Conservation (phyloP, 2,113 vertebrate species). For the Xerus inauris region DNA sequence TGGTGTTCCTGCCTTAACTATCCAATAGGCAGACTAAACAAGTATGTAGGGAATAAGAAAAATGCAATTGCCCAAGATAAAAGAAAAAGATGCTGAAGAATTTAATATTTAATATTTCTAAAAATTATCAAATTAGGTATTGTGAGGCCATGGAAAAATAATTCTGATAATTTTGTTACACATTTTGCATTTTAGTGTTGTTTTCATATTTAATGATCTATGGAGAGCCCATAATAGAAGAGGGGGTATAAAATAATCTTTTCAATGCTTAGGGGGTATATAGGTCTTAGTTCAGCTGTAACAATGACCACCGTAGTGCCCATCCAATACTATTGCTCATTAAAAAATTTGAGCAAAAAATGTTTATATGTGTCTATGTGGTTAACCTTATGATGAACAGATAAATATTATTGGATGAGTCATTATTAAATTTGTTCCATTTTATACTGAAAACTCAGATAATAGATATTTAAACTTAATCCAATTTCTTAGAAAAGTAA, state of each 20-base stretch:
- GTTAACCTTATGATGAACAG: neutral
- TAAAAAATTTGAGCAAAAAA: neutral
- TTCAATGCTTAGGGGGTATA: neutral
- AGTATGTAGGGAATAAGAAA: neutral
- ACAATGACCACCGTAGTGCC: neutral
- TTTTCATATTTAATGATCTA: neutral
- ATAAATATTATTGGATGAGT: neutral
- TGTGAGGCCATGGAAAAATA: neutral
- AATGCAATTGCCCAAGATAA: neutral
- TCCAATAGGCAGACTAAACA: neutral
- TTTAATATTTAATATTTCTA: neutral
- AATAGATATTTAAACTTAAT: constrained; percentile 3
- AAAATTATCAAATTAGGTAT: neutral
- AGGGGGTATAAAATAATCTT: neutral
- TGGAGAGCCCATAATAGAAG: neutral
- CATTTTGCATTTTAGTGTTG: neutral
- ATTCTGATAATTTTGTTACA: neutral
- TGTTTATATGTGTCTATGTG: neutral
- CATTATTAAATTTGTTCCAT: neutral
- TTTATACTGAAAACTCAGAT: neutral
- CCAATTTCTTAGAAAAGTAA: neutral
- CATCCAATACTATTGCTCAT: neutral
- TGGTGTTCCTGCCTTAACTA: neutral
- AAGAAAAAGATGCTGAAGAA: neutral
- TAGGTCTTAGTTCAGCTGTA: neutral